These are phyloP conservation scores for Acleris sparsana DNA, from an alignment of 2,888 invertebrate species.

Conservation along the genomic window DNA sequence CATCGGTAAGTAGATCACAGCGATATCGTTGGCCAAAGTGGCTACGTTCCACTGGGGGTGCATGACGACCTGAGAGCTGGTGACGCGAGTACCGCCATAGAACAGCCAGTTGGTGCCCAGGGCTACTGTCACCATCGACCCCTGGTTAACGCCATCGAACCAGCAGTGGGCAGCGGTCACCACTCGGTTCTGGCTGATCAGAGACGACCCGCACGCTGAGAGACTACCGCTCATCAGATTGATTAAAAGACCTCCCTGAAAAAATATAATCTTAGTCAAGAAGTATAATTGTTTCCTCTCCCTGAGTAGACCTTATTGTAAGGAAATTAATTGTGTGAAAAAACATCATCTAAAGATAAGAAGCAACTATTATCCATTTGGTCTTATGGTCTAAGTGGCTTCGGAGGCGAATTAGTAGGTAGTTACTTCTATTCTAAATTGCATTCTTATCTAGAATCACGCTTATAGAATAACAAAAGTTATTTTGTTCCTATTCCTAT, in stretches of 20 bases:
- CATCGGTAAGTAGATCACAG: conserved; percentile 55
- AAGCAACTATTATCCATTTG: too few relatives aligned
- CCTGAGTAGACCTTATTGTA: too few relatives aligned
- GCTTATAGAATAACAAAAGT: too few relatives aligned
- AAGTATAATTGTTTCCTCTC: too few relatives aligned
- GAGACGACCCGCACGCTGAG: conserved; percentile 60
- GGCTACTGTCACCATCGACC: conserved; percentile 53
- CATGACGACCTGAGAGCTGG: conserved; percentile 50
- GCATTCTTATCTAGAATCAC: too few relatives aligned
- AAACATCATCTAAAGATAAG: too few relatives aligned
- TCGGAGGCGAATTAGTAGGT: too few relatives aligned
- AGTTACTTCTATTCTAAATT: too few relatives aligned
- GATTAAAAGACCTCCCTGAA: conserved; percentile 61
- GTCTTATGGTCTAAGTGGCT: too few relatives aligned
- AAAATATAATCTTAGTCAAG: neutral
- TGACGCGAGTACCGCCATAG: conserved; percentile 56
- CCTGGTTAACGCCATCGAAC: conserved; percentile 55
- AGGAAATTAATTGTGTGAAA: too few relatives aligned
- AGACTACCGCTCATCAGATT: conserved; percentile 48
- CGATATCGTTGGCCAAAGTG: conserved; percentile 56
- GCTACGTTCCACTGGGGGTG: conserved; percentile 54
- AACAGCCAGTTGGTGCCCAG: conserved; percentile 57
- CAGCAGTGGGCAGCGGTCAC: conserved; percentile 70
- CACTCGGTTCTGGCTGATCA: conserved; percentile 51
- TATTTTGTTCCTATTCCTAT: too few relatives aligned